Evolutionary conservation across 1,140 invertebrate species (phyloP).

Genomic region (Gonatopus flavifemur): DNA sequence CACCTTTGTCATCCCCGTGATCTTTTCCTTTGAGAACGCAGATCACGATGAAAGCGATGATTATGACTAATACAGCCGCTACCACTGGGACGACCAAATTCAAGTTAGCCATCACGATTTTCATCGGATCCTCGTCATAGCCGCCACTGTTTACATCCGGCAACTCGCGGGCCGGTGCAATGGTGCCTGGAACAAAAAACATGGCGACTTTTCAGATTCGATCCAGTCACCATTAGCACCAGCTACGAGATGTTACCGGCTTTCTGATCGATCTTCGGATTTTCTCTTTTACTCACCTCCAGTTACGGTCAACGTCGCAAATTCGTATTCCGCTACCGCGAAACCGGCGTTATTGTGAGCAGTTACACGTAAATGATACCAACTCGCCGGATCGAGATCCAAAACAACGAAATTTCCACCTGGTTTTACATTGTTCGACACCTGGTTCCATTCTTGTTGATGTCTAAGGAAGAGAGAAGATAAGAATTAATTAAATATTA

Average conservation of each 20-base stretch:
- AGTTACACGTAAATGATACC: conserved; percentile 89
- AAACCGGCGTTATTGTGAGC: conserved; percentile 96
- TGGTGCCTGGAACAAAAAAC: conserved; percentile 83
- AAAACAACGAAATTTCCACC: conserved; percentile 88
- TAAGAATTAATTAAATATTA: not conserved
- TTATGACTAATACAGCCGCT: conserved; percentile 86
- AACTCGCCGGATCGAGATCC: conserved; percentile 88
- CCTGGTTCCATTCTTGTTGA: conserved; percentile 87
- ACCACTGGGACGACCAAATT: conserved; percentile 93
- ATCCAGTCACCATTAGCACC: conserved; percentile 56
- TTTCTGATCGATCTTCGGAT: not conserved
- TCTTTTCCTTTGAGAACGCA: conserved; percentile 83
- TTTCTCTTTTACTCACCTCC: conserved; percentile 71
- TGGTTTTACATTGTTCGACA: conserved; percentile 89
- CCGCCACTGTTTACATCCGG: conserved; percentile 66
- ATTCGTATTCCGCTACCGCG: conserved; percentile 91
- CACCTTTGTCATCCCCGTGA: conserved; percentile 79
- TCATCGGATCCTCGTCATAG: conserved; percentile 74
- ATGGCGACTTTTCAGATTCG: conserved; percentile 18
- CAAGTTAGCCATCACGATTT: conserved; percentile 82
- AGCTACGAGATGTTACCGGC: conserved; percentile 37
- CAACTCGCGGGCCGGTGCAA: conserved; percentile 85
- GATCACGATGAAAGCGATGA: conserved; percentile 87
- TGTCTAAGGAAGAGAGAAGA: conserved; percentile 65
- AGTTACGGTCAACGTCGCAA: conserved; percentile 89